Percentiles rank a stretch among this genome's conserved stretches.
Evolutionary conservation across 1,140 invertebrate species (phyloP).

Genomic region (Diorhabda carinulata): DNA sequence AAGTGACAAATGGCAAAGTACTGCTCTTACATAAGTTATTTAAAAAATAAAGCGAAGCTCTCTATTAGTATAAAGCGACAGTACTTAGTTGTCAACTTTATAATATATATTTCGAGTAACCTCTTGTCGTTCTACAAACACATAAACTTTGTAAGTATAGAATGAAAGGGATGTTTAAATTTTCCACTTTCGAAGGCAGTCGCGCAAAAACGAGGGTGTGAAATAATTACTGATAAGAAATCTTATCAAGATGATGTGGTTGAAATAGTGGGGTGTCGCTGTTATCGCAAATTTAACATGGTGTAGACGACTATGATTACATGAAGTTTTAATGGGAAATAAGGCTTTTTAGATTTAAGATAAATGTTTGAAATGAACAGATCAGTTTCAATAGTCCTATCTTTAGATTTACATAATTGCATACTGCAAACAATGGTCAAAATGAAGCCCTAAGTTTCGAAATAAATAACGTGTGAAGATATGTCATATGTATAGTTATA

Average conservation of each 20-base stretch:
- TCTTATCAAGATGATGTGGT: not conserved
- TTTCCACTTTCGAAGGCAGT: not conserved
- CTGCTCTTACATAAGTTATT: no score
- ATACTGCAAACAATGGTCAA: no score
- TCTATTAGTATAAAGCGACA: no score
- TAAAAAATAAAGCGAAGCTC: no score
- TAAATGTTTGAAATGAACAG: not conserved
- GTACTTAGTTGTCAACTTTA: no score
- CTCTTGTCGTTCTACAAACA: no score
- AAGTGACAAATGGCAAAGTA: no score
- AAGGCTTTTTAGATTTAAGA: not conserved
- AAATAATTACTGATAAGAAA: not conserved
- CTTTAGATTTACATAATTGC: no score
- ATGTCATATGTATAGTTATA: no score
- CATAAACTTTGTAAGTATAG: not conserved
- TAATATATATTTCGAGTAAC: no score
- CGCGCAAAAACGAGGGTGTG: not conserved
- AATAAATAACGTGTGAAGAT: no score
- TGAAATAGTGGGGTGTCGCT: not conserved
- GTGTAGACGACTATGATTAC: not conserved
- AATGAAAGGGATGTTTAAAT: not conserved
- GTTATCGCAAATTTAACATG: conserved; percentile 2
- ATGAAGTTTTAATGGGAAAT: not conserved
- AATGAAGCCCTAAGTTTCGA: no score
- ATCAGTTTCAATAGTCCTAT: not conserved